Evolutionary conservation across 1,140 invertebrate species (phyloP).

Genomic region (Sarcophaga peregrina): DNA sequence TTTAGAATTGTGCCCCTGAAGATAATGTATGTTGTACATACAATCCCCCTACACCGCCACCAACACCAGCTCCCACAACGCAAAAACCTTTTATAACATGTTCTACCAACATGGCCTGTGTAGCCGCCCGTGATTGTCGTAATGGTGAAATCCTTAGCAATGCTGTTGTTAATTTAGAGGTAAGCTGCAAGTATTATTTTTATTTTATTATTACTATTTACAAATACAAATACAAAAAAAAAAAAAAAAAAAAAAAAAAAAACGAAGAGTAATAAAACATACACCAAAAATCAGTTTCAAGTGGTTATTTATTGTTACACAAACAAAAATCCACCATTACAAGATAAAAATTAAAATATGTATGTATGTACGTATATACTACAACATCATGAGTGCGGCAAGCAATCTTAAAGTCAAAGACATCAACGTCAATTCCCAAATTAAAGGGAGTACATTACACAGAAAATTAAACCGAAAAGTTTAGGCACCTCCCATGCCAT

Average conservation of each 20-base stretch:
- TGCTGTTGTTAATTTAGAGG: slow-evolving; percentile 32
- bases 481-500: too few species aligned
- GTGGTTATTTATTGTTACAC: slow-evolving; percentile 37
- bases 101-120: slow-evolving; percentile 57
- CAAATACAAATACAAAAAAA: neutral
- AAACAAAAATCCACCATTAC: neutral
- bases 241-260: neutral
- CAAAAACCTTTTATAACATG: slow-evolving; percentile 53
- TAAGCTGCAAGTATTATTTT: slow-evolving; percentile 10
- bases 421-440: too few species aligned
- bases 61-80: slow-evolving; percentile 53
- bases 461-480: too few species aligned
- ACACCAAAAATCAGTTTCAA: neutral
- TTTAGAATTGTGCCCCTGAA: slow-evolving; percentile 59
- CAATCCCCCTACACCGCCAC: slow-evolving; percentile 48
- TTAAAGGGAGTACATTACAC: too few species aligned
- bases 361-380: too few species aligned
- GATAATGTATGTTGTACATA: slow-evolving; percentile 60
- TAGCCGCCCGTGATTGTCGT: slow-evolving; percentile 56
- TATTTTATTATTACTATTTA: slow-evolving; percentile 13
- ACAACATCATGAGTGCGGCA: too few species aligned
- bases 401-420: too few species aligned
- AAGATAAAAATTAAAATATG: neutral
- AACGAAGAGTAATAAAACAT: neutral
- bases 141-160: slow-evolving; percentile 60